Conservation (phyloP, 2,113 vertebrate species). For the Diadophis punctatus region DNA sequence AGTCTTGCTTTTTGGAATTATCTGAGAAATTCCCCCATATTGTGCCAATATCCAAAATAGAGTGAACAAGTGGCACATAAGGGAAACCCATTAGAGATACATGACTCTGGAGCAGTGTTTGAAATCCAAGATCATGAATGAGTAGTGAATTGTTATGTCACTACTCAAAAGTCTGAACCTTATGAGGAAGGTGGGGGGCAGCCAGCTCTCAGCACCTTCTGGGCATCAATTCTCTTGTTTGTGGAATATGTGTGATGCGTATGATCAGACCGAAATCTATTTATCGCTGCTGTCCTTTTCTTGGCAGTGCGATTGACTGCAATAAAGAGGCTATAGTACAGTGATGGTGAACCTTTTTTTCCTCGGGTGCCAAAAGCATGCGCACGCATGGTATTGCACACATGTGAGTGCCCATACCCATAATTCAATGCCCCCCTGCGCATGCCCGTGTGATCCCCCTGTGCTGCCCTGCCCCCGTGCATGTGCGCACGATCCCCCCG, state of each 20-base stretch:
- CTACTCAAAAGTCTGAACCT: background rate
- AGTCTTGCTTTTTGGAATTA: background rate
- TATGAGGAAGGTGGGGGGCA: too few species aligned
- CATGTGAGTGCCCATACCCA: too few species aligned
- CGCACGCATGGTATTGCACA: too few species aligned
- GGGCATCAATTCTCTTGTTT: background rate
- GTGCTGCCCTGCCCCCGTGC: too few species aligned
- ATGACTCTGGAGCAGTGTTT: rapidly evolving
- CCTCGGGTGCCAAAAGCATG: too few species aligned
- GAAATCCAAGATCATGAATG: rapidly evolving
- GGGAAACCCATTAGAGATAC: background rate
- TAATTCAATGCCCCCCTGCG: too few species aligned
- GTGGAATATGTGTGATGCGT: background rate
- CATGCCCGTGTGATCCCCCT: too few species aligned
- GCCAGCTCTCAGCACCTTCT: background rate
- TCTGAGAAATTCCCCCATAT: background rate
- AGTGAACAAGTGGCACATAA: background rate
- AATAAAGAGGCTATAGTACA: background rate
- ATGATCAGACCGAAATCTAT: background rate
- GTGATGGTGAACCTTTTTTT: too few species aligned
- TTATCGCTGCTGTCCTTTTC: background rate
- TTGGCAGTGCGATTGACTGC: background rate
- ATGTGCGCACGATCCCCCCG: too few species aligned
- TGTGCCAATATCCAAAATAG: background rate
- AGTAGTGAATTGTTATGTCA: rapidly evolving